These are phyloP conservation scores for Orchesella flavescens DNA, from an alignment of 2,888 invertebrate species.

Conservation along the genomic window DNA sequence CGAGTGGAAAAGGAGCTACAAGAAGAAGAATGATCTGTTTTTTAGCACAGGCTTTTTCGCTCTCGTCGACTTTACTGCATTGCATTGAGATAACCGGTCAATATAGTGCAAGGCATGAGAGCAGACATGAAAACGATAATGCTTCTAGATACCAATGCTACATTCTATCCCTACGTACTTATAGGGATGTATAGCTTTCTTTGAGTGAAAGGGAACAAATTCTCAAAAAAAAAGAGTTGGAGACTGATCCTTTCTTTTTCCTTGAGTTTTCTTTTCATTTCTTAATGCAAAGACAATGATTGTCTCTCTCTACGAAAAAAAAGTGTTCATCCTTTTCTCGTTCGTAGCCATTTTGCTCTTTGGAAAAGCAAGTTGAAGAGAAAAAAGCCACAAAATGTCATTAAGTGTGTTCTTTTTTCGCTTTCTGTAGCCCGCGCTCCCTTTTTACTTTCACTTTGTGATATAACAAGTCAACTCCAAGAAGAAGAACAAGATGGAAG, in stretches of 20 bases:
- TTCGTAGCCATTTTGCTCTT: background rate
- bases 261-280: slow-evolving; percentile 13
- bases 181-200: background rate
- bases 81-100: too few relatives aligned
- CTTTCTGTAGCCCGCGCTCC: background rate
- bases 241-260: slow-evolving; percentile 10
- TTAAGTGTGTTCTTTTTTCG: slow-evolving; percentile 28
- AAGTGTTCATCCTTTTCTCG: slow-evolving; percentile 4
- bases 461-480: background rate
- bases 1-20: too few relatives aligned
- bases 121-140: too few relatives aligned
- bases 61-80: too few relatives aligned
- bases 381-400: slow-evolving; percentile 47
- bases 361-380: background rate
- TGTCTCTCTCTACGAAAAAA: slow-evolving; percentile 1
- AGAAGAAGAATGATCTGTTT: too few relatives aligned
- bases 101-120: too few relatives aligned
- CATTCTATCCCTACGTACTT: too few relatives aligned
- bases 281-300: slow-evolving; percentile 43
- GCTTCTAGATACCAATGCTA: too few relatives aligned
- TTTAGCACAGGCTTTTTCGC: too few relatives aligned
- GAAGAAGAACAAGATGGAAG: background rate
- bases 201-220: background rate
- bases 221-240: background rate
- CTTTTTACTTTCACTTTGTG: background rate